Percentiles rank a stretch among this genome's conserved stretches.
phyloP scores from a whole-genome alignment of 2,888 invertebrate species.

The Noctua comes region DNA sequence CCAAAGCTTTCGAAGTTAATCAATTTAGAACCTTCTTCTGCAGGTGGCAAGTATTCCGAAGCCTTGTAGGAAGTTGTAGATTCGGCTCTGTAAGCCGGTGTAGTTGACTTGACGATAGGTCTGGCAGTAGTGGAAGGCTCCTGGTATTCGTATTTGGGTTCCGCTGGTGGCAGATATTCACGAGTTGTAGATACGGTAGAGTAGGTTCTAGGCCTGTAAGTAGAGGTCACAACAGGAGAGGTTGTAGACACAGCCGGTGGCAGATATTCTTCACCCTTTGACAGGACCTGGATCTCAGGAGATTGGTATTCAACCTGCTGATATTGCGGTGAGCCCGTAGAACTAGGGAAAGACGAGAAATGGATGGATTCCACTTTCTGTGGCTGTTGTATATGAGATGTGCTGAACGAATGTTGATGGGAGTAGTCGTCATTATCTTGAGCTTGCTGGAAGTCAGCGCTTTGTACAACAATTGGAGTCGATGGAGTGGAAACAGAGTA shows the following conservation, averaged over 20 bases:
- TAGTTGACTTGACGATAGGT: constrained; percentile 75
- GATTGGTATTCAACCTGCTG: constrained; percentile 79
- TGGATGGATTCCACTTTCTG: constrained; percentile 80
- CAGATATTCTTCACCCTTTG: constrained; percentile 85
- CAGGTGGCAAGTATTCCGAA: constrained; percentile 80
- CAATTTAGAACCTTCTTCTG: constrained; percentile 68
- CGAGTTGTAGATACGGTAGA: constrained; percentile 74
- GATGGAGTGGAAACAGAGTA: constrained; percentile 75
- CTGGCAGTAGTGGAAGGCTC: constrained; percentile 75
- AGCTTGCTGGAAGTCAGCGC: constrained; percentile 61
- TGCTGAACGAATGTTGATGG: constrained; percentile 75
- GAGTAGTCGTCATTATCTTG: constrained; percentile 75
- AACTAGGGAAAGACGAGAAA: constrained; percentile 76
- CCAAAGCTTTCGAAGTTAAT: constrained; percentile 78
- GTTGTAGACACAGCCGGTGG: constrained; percentile 80
- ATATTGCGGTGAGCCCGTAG: constrained; percentile 75
- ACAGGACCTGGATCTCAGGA: constrained; percentile 84
- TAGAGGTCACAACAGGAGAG: constrained; percentile 74
- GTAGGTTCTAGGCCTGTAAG: constrained; percentile 78
- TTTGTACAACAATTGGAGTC: constrained; percentile 69
- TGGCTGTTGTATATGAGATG: constrained; percentile 76
- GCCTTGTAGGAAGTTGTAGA: constrained; percentile 78
- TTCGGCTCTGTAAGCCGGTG: constrained; percentile 75
- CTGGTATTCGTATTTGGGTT: constrained; percentile 66
- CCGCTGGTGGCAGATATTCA: constrained; percentile 72